Conservation (phyloP, 2,113 vertebrate species). For the Blennius ocellaris region DNA sequence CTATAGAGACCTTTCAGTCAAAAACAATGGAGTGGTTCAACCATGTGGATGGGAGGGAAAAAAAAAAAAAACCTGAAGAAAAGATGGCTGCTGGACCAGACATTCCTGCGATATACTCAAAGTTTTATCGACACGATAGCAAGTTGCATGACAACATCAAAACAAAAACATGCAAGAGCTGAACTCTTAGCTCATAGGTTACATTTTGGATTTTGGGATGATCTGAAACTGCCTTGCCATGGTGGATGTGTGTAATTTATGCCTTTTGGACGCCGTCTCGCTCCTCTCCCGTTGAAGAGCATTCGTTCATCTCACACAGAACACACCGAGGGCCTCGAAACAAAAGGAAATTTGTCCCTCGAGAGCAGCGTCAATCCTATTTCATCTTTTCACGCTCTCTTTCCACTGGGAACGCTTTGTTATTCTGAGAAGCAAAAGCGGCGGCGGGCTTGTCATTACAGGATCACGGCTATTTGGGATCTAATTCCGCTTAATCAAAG, state of each 20-base stretch:
- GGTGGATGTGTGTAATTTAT: conserved; percentile 4
- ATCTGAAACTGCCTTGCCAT: background rate
- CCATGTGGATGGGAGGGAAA: background rate
- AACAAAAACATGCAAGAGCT: conserved; percentile 1
- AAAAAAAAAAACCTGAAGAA: too few species aligned
- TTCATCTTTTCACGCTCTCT: conserved; percentile 41
- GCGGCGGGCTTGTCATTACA: conserved; percentile 44
- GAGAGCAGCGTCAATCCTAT: conserved; percentile 30
- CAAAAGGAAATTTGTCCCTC: conserved; percentile 22
- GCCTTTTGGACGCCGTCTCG: conserved; percentile 2
- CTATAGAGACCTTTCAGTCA: conserved; percentile 48
- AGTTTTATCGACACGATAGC: conserved; percentile 12
- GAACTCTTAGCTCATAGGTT: background rate
- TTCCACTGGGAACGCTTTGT: conserved; percentile 33
- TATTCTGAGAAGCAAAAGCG: conserved; percentile 45
- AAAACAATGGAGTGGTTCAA: conserved; percentile 38
- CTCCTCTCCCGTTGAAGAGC: conserved; percentile 2
- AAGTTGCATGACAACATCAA: conserved; percentile 25
- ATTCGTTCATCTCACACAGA: conserved; percentile 29
- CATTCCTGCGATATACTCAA: conserved; percentile 6
- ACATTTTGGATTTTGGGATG: background rate
- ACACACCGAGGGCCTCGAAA: conserved; percentile 16
- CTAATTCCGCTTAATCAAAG: conserved; percentile 34
- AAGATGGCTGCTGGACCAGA: background rate
- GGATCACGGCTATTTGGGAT: conserved; percentile 23